These are phyloP conservation scores for Brachionus manjavacas DNA, from an alignment of 1,140 invertebrate genomes.

Conservation along the genomic window DNA sequence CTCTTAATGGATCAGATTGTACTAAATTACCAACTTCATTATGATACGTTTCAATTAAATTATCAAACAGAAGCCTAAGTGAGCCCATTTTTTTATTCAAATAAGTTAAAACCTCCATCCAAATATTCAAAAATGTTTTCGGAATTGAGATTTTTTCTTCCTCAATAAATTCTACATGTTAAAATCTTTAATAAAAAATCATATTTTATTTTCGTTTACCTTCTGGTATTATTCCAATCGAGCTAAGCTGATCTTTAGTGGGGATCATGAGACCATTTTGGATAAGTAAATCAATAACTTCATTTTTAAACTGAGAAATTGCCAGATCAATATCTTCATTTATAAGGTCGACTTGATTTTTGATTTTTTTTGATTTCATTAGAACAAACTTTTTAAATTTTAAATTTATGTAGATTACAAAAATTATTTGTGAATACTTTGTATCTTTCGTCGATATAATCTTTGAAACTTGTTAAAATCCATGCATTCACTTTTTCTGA, in stretches of 20 bases:
- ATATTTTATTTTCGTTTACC: not conserved
- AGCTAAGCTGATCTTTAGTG: constrained; percentile 4
- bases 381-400: not conserved
- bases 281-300: not conserved
- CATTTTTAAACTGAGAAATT: not conserved
- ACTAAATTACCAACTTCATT: not conserved
- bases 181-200: not conserved
- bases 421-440: not conserved
- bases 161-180: not conserved
- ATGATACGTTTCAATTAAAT: not conserved
- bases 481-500: not conserved
- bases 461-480: not conserved
- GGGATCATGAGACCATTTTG: not conserved
- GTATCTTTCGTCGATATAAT: not conserved
- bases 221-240: not conserved
- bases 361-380: not conserved
- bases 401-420: not conserved
- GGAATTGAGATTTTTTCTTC: constrained; percentile 19
- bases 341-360: not conserved
- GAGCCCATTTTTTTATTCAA: not conserved
- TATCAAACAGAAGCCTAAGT: not conserved
- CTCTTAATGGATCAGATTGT: not conserved
- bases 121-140: constrained; percentile 19
- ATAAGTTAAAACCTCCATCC: constrained; percentile 14
- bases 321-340: constrained; percentile 11